Evolutionary conservation across 1,140 invertebrate genomes (phyloP), one percentile per base, ranked within the genome.

Genomic region (Acarapis woodi): DNA sequence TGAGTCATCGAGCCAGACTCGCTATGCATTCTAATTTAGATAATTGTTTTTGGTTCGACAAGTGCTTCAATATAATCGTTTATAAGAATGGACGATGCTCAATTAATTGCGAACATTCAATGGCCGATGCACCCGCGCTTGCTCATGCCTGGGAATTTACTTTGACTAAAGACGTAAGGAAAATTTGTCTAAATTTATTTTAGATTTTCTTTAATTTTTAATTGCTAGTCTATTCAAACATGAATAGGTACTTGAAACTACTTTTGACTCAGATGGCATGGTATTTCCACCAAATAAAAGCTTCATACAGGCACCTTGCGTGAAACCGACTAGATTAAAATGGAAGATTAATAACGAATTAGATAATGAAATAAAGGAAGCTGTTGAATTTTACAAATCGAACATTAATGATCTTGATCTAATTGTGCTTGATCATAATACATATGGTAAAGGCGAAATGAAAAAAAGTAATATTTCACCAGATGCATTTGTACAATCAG

Each of bases 31-130:
- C 90, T 35, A 90, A 85, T 51, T 87, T 83, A 4, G 71, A 82
- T 53, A 76, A 99, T 52, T 64, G 87, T 37, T n/a, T n/a, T n/a
- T 99, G 90, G 88, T 97, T 93, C 57, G 90, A 99, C 58, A 99
- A 99, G 58, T 88, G 85, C 12, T 96, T 99, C 58, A 94, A 75
- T 32, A 60, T 97, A 2, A 85, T 90, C 49, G 66, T 97, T 45
- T 76, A 70, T 42, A 71, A 60, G 28, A 96, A 96, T 61, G 88
- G 79, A 50, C 66, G 75, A 76, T 69, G 78, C 53, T 83, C 83
- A 30, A 85, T 94, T 53, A 90, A 90, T 60, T 75, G 78, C 9
- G 83, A 94, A 58, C 85, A 94, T 37, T 46, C 37, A 48, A 83
- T 82, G 83, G 82, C 80, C 48, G 83, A 94, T 67, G 83, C 83